Conservation (phyloP, 2,888 invertebrate genomes). For the Carabus problematicus region DNA sequence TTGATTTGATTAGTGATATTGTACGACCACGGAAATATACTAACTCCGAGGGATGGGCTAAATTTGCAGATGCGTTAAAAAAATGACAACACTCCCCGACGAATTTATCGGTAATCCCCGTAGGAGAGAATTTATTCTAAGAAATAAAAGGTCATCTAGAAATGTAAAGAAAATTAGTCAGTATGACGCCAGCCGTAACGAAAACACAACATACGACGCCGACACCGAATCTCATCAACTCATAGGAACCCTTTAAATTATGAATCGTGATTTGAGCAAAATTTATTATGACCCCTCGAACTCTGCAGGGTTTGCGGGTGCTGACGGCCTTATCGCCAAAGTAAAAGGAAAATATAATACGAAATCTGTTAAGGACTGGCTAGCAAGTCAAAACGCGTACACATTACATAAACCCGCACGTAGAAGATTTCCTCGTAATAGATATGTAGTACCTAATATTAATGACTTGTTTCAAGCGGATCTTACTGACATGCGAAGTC, state of each 20-base stretch:
- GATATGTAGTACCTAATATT: conserved; percentile 38
- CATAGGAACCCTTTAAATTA: conserved; percentile 21
- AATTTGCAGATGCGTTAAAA: too few species aligned
- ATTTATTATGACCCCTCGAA: conserved; percentile 41
- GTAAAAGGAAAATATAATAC: not conserved
- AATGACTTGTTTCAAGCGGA: conserved; percentile 43
- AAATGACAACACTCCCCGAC: too few species aligned
- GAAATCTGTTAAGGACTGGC: conserved; percentile 34
- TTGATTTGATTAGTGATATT: too few species aligned
- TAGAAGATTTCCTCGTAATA: conserved; percentile 32
- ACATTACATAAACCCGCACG: conserved; percentile 34
- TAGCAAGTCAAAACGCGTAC: conserved; percentile 34
- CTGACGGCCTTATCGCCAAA: not conserved
- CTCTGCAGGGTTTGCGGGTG: conserved; percentile 38
- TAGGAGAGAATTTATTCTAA: too few species aligned
- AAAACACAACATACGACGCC: too few species aligned
- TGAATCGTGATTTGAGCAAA: conserved; percentile 19
- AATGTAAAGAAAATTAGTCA: too few species aligned
- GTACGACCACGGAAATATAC: too few species aligned
- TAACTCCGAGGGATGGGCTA: too few species aligned
- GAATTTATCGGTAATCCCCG: too few species aligned
- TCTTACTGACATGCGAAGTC: conserved; percentile 30
- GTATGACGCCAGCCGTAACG: too few species aligned
- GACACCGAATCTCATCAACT: too few species aligned
- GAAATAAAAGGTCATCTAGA: too few species aligned